A percentile compares a stretch with the other conserved stretches of the same genome.
Conservation (phyloP, 1,140 invertebrate species). For the Spodoptera frugiperda region DNA sequence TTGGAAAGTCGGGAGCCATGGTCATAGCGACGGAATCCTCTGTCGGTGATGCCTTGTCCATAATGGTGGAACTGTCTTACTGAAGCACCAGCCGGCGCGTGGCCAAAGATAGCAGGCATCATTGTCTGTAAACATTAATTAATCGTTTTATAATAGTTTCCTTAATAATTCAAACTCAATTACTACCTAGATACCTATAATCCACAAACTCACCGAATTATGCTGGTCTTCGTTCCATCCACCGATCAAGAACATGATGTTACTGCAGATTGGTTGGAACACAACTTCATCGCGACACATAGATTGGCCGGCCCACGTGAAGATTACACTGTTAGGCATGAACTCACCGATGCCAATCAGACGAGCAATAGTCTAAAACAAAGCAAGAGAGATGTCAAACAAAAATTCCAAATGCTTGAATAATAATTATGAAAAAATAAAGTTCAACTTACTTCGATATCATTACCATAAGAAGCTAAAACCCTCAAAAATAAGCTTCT, state of each 20-base stretch:
- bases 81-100: slow-evolving; percentile 94
- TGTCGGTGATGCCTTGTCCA: slow-evolving; percentile 89
- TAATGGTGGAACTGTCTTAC: slow-evolving; percentile 93
- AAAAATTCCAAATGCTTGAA: too few species aligned
- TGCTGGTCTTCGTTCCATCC: slow-evolving; percentile 86
- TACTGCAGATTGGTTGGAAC: slow-evolving; percentile 86
- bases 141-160: too few species aligned
- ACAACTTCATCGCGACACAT: slow-evolving; percentile 85
- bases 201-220: slow-evolving; percentile 79
- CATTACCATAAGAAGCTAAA: slow-evolving; percentile 61
- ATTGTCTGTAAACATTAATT: slow-evolving; percentile 21
- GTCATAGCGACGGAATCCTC: slow-evolving; percentile 89
- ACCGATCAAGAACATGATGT: slow-evolving; percentile 87
- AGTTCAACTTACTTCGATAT: too few species aligned
- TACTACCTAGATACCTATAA: too few species aligned
- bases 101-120: slow-evolving; percentile 90
- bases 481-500: slow-evolving; percentile 83
- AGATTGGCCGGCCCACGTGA: slow-evolving; percentile 82
- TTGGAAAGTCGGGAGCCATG: slow-evolving; percentile 87
- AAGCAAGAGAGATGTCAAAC: too few species aligned
- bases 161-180: too few species aligned
- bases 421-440: too few species aligned
- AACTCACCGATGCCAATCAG: slow-evolving; percentile 86
- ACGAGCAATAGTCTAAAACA: slow-evolving; percentile 62
- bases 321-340: slow-evolving; percentile 84